Evolutionary conservation across 2,888 invertebrate genomes (phyloP).

Genomic region (Lepeophtheirus nordmannii): DNA sequence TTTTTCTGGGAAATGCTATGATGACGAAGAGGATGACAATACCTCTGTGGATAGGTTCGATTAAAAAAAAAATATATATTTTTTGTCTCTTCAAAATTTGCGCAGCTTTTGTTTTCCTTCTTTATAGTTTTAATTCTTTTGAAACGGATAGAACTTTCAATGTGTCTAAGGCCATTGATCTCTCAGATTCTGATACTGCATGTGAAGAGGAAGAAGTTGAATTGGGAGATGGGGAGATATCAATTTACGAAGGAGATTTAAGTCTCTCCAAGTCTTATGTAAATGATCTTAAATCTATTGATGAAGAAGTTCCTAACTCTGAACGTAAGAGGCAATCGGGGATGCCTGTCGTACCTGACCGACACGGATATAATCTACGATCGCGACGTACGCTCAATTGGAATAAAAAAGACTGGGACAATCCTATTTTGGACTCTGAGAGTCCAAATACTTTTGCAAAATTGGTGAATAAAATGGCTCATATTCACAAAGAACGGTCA

Average conservation of each 20-base stretch:
- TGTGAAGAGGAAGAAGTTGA: neutral
- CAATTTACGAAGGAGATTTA: neutral
- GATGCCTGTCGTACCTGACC: too few species aligned
- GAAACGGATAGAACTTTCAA: neutral
- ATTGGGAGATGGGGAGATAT: neutral
- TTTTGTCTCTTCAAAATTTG: neutral
- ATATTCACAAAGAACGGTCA: neutral
- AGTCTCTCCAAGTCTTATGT: neutral
- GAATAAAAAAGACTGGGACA: neutral
- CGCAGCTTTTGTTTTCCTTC: neutral
- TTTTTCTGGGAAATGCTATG: neutral
- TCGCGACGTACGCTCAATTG: neutral
- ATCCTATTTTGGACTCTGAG: neutral
- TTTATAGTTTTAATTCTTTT: neutral
- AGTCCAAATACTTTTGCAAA: neutral
- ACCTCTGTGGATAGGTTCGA: neutral
- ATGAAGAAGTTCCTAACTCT: too few species aligned
- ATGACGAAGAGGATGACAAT: neutral
- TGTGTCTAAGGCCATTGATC: neutral
- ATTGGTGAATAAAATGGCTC: neutral
- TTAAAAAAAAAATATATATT: neutral
- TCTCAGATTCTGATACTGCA: neutral
- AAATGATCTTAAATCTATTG: too few species aligned
- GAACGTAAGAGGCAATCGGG: too few species aligned
- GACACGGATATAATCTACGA: neutral